Evolutionary conservation across 2,113 vertebrate genomes (phyloP).

Genomic region (Sander lucioperca): DNA sequence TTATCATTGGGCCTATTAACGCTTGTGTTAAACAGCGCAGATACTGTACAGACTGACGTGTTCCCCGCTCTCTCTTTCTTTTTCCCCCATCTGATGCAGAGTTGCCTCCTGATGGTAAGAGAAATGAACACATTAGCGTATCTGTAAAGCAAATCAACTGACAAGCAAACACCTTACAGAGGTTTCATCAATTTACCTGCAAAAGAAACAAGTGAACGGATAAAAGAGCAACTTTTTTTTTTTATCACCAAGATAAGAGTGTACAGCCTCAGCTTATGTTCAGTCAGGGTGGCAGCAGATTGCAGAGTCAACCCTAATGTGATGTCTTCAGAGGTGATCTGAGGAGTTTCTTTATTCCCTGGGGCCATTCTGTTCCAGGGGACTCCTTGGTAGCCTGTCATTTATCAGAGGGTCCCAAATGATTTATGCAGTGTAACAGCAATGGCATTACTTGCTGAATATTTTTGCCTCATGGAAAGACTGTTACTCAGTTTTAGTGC

Average conservation of each 20-base stretch:
- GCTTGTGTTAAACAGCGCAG: constrained; percentile 50
- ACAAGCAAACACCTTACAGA: constrained; percentile 73
- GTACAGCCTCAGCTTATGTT: constrained; percentile 15
- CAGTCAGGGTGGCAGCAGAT: constrained; percentile 35
- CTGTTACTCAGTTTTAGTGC: constrained; percentile 29
- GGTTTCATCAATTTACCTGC: constrained; percentile 52
- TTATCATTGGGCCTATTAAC: constrained; percentile 59
- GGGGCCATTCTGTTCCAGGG: constrained; percentile 29
- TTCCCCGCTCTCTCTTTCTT: constrained; percentile 42
- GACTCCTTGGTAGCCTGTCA: constrained; percentile 31
- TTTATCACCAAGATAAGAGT: constrained; percentile 45
- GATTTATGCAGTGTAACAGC: constrained; percentile 30
- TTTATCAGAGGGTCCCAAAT: constrained; percentile 51
- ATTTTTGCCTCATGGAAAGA: constrained; percentile 16
- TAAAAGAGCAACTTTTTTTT: constrained; percentile 44
- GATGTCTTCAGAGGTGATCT: constrained; percentile 61
- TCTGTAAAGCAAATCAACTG: constrained; percentile 63
- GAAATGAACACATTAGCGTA: constrained; percentile 62
- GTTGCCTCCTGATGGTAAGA: constrained; percentile 82
- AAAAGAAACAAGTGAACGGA: constrained; percentile 42
- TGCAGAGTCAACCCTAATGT: constrained; percentile 41
- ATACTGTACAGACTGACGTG: constrained; percentile 64
- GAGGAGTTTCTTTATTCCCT: constrained; percentile 54
- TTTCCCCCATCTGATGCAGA: constrained; percentile 55
- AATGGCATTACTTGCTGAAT: constrained; percentile 17